phyloP scores from a whole-genome alignment of 2,888 invertebrate species.

The Netelia melanura region DNA sequence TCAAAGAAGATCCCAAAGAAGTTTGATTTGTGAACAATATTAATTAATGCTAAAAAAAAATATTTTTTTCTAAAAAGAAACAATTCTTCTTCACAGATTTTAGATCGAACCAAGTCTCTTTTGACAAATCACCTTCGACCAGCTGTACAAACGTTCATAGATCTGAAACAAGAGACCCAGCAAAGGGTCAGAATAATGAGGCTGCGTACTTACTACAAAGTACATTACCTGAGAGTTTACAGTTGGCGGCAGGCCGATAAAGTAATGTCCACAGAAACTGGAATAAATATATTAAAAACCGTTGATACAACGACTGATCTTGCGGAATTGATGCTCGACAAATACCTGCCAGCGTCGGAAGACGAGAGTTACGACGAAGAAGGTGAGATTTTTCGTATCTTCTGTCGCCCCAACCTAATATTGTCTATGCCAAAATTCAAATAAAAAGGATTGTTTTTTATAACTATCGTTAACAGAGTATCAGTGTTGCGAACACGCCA shows the following conservation, averaged over 20 bases:
- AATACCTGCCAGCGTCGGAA: slow-evolving; percentile 88
- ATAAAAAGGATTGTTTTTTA: not conserved
- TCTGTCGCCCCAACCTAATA: no score
- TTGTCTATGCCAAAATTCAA: no score
- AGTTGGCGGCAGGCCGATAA: slow-evolving; percentile 91
- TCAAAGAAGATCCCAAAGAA: slow-evolving; percentile 87
- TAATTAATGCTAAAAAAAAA: slow-evolving; percentile 4
- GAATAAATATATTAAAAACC: slow-evolving; percentile 89
- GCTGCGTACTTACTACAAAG: slow-evolving; percentile 84
- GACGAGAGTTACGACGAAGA: slow-evolving; percentile 86
- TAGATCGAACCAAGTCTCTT: slow-evolving; percentile 80
- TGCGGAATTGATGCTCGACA: slow-evolving; percentile 91
- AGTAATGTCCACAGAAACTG: slow-evolving; percentile 89
- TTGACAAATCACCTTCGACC: slow-evolving; percentile 77
- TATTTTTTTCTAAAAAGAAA: not conserved
- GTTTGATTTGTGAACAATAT: slow-evolving; percentile 73
- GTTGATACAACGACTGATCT: slow-evolving; percentile 89
- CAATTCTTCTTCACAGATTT: slow-evolving; percentile 74
- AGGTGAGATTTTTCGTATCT: slow-evolving; percentile 74
- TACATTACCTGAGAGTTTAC: slow-evolving; percentile 88
- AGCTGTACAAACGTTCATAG: slow-evolving; percentile 78
- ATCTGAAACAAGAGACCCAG: slow-evolving; percentile 78
- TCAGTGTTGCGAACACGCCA: slow-evolving; percentile 78
- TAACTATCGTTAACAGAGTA: slow-evolving; percentile 46
- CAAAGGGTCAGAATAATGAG: slow-evolving; percentile 78